phyloP scores from a whole-genome alignment of 2,797 vertebrate species.

The Acestrorhynchus altus region DNA sequence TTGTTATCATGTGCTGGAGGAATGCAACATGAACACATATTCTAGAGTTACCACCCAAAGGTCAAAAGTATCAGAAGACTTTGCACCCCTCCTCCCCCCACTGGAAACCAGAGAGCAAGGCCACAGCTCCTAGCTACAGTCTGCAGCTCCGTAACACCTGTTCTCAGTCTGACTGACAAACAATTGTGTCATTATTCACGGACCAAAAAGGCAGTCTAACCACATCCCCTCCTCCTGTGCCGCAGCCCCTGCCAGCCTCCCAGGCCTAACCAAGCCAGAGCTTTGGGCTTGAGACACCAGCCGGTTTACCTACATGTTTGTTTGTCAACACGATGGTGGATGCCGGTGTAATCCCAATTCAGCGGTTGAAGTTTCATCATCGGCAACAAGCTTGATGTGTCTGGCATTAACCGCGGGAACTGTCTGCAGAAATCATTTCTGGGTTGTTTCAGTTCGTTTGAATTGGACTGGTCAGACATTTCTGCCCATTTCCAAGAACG shows the following conservation, averaged over 20 bases:
- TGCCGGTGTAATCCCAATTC: constrained; percentile 9
- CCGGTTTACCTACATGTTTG: constrained; percentile 52
- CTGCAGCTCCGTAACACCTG: constrained; percentile 67
- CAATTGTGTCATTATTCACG: constrained; percentile 71
- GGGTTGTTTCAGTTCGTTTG: neutral
- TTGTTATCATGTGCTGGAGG: constrained; percentile 38
- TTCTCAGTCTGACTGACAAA: constrained; percentile 68
- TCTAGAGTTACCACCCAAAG: constrained; percentile 64
- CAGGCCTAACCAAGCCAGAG: constrained; percentile 56
- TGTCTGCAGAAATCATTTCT: neutral
- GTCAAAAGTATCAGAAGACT: constrained; percentile 60
- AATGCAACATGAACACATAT: constrained; percentile 48
- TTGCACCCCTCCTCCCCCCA: constrained; percentile 51
- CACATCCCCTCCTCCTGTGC: constrained; percentile 52
- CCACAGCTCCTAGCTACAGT: constrained; percentile 59
- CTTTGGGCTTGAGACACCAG: constrained; percentile 44
- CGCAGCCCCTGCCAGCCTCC: constrained; percentile 31
- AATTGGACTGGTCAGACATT: neutral
- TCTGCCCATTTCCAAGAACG: too few species aligned
- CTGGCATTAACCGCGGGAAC: neutral
- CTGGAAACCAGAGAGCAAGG: constrained; percentile 67
- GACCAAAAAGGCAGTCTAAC: constrained; percentile 58
- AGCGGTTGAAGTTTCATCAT: constrained; percentile 10
- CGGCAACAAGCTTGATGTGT: neutral
- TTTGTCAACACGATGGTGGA: neutral